Percentiles rank a stretch among this genome's conserved stretches.
These are phyloP conservation scores for Philonicus albiceps DNA, from an alignment of 2,888 invertebrate species.

Conservation along the genomic window DNA sequence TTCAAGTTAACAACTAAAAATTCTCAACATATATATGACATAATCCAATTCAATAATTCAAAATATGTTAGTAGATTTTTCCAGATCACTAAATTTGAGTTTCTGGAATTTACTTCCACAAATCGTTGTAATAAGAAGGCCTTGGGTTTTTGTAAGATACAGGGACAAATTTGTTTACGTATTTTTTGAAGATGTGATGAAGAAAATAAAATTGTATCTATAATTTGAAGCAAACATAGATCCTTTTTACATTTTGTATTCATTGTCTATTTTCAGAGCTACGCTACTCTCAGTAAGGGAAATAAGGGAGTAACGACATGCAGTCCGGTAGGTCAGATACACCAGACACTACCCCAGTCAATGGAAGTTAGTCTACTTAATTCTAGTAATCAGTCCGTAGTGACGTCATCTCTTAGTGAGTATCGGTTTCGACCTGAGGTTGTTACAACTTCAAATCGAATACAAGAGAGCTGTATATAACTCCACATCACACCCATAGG, in stretches of 20 bases:
- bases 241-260: neutral
- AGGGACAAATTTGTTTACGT: no score
- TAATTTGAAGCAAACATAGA: no score
- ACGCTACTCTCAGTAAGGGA: slow-evolving; percentile 77
- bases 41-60: no score
- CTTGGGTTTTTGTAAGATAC: no score
- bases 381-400: slow-evolving; percentile 63
- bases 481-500: neutral
- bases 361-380: slow-evolving; percentile 63
- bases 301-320: slow-evolving; percentile 70
- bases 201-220: no score
- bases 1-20: no score
- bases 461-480: slow-evolving; percentile 90
- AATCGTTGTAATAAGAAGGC: no score
- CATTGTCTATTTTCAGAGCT: slow-evolving; percentile 70
- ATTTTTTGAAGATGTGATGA: no score
- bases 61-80: no score
- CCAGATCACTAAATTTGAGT: no score
- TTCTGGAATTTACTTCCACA: no score
- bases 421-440: slow-evolving; percentile 84
- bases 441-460: slow-evolving; percentile 85
- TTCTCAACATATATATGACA: no score
- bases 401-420: slow-evolving; percentile 80
- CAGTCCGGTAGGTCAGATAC: slow-evolving; percentile 56
- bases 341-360: slow-evolving; percentile 62